phyloP scores from a whole-genome alignment of 2,113 vertebrate species.

The Cettia cetti region DNA sequence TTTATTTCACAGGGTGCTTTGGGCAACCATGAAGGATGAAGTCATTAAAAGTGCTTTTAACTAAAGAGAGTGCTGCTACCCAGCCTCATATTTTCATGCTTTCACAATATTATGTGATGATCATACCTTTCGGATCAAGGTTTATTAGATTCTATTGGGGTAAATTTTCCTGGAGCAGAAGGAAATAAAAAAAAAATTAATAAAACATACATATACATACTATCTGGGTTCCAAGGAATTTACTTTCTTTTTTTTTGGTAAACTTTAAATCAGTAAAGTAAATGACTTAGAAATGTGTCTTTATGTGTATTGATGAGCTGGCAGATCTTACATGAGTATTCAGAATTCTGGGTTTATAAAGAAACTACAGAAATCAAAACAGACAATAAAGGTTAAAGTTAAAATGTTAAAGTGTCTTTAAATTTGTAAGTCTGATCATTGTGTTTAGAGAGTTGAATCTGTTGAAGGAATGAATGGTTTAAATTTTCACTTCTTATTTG shows the following conservation, averaged over 20 bases:
- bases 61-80: slow-evolving; percentile 42
- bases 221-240: not conserved
- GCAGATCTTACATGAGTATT: not conserved
- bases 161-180: not conserved
- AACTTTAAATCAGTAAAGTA: not conserved
- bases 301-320: not conserved
- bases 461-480: not conserved
- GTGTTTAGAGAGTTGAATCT: not conserved
- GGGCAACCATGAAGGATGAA: slow-evolving; percentile 76
- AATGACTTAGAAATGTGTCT: not conserved
- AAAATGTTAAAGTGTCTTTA: not conserved
- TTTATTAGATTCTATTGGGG: slow-evolving; percentile 27
- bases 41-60: slow-evolving; percentile 75
- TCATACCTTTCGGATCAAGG: not conserved
- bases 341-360: not conserved
- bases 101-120: not conserved
- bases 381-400: not conserved
- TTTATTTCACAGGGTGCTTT: slow-evolving; percentile 77
- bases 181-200: slow-evolving; percentile 10
- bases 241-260: not conserved
- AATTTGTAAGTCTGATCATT: not conserved
- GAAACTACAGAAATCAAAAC: not conserved
- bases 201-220: not conserved
- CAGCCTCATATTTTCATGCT: not conserved
- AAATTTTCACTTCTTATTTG: not conserved